These are phyloP conservation scores for Craniophora ligustri DNA, from an alignment of 2,888 invertebrate genomes.

Conservation along the genomic window DNA sequence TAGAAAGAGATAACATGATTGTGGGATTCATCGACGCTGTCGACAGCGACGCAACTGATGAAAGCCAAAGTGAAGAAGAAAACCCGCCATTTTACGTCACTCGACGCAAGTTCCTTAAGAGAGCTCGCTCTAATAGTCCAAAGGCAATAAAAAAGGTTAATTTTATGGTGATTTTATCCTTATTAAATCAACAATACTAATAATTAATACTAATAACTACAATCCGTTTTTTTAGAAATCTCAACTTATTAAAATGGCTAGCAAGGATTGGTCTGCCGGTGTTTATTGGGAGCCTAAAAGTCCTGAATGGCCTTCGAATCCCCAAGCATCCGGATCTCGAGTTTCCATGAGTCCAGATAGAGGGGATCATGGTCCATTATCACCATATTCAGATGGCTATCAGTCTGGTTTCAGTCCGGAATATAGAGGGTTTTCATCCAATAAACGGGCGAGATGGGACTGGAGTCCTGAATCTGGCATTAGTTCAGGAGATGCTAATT, in stretches of 20 bases:
- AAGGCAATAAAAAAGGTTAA: constrained; percentile 72
- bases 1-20: constrained; percentile 85
- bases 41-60: constrained; percentile 78
- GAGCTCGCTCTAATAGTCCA: constrained; percentile 72
- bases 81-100: constrained; percentile 38
- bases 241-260: constrained; percentile 77
- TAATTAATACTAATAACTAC: background rate
- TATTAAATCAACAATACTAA: background rate
- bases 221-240: constrained; percentile 62
- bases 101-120: constrained; percentile 69
- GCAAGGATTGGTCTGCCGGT: constrained; percentile 80
- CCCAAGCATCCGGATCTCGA: constrained; percentile 62
- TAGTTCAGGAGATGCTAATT: constrained; percentile 74
- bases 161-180: constrained; percentile 2
- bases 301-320: constrained; percentile 74
- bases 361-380: constrained; percentile 68
- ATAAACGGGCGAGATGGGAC: constrained; percentile 72
- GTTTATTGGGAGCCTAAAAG: constrained; percentile 84
- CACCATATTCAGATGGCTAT: constrained; percentile 77
- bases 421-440: constrained; percentile 60
- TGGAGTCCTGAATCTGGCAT: constrained; percentile 83
- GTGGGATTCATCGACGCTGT: constrained; percentile 81
- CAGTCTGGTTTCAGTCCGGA: constrained; percentile 81
- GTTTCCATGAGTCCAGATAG: constrained; percentile 73
- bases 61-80: constrained; percentile 76